phyloP scores from a whole-genome alignment of 1,140 invertebrate genomes.

The Epicauta chinensis region DNA sequence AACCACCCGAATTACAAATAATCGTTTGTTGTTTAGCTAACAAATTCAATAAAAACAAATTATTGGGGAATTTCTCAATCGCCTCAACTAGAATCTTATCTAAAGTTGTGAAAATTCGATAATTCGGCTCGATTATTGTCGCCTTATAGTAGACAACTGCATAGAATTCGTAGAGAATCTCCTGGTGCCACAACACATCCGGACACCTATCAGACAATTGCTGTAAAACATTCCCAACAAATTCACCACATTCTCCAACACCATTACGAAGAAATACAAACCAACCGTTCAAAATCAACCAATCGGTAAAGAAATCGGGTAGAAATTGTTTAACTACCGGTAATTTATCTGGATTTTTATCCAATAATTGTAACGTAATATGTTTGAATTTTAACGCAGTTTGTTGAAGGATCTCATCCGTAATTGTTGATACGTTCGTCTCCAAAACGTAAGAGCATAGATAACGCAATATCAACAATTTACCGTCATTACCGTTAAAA shows the following conservation, averaged over 20 bases:
- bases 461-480: conserved; percentile 20
- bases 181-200: conserved; percentile 35
- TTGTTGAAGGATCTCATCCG: conserved; percentile 26
- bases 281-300: conserved; percentile 50
- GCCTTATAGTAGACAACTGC: conserved; percentile 45
- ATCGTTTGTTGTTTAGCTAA: conserved; percentile 33
- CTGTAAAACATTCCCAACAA: conserved; percentile 38
- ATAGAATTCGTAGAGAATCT: conserved; percentile 46
- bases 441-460: conserved; percentile 29
- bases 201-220: conserved; percentile 22
- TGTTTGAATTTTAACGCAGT: conserved; percentile 34
- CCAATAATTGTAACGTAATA: conserved; percentile 30
- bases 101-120: conserved; percentile 33
- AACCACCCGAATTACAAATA: conserved; percentile 37
- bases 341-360: conserved; percentile 14
- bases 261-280: conserved; percentile 44
- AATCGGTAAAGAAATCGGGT: conserved; percentile 48
- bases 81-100: conserved; percentile 36
- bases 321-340: conserved; percentile 42
- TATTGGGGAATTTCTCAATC: conserved; percentile 49
- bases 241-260: conserved; percentile 29
- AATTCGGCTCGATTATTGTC: conserved; percentile 21
- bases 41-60: conserved; percentile 47
- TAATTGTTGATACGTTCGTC: conserved; percentile 15
- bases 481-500: not conserved